Percentiles rank a stretch among this genome's conserved stretches.
Evolutionary conservation across 2,113 vertebrate genomes (phyloP).

Genomic region (Cardinalis cardinalis): DNA sequence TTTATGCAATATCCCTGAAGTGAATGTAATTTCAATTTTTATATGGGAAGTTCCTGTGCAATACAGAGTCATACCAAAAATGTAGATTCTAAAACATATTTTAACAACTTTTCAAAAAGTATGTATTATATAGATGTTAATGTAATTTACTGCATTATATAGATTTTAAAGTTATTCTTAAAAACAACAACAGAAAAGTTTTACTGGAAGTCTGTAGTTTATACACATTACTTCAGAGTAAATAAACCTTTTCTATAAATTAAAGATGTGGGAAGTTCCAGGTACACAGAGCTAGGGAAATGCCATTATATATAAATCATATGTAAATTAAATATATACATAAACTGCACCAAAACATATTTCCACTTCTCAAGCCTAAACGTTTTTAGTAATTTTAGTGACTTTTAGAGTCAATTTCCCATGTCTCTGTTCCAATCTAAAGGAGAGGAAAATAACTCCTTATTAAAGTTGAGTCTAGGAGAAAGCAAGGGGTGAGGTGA

Average conservation of each 20-base stretch:
- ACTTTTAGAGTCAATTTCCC: neutral
- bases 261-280: neutral
- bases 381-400: fast-evolving
- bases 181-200: neutral
- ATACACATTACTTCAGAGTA: neutral
- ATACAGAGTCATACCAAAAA: neutral
- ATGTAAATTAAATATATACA: neutral
- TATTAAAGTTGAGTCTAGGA: neutral
- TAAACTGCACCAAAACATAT: neutral
- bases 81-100: neutral
- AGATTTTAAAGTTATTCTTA: neutral
- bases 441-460: neutral
- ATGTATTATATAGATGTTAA: too few species aligned
- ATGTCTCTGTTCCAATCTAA: fast-evolving
- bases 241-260: neutral
- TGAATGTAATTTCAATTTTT: neutral
- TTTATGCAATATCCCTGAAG: neutral
- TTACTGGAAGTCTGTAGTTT: neutral
- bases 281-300: neutral
- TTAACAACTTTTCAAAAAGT: neutral
- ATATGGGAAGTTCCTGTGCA: neutral
- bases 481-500: neutral
- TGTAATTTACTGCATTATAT: too few species aligned
- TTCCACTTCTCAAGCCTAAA: neutral
- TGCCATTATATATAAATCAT: neutral